Evolutionary conservation across 2,888 invertebrate genomes (phyloP).

Genomic region (Morpho achilles): DNA sequence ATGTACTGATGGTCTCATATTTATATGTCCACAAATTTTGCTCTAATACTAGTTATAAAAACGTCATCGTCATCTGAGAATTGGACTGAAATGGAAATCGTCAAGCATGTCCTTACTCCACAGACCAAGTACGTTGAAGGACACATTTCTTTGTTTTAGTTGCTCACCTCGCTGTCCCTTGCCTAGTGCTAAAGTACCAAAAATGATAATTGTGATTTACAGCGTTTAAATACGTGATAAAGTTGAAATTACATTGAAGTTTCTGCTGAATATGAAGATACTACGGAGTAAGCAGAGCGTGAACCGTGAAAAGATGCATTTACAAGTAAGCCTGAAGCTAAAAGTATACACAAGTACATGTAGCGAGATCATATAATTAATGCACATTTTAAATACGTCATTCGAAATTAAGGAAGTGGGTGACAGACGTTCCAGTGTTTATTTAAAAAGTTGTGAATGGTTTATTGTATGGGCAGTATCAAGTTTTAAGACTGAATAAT

Average conservation of each 20-base stretch:
- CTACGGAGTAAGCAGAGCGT: constrained; percentile 62
- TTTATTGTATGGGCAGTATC: constrained; percentile 9
- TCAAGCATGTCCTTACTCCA: constrained; percentile 55
- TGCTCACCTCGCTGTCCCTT: constrained; percentile 57
- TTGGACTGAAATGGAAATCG: constrained; percentile 63
- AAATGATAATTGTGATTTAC: constrained; percentile 18
- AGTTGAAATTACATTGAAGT: constrained; percentile 36
- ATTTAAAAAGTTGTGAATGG: constrained; percentile 5
- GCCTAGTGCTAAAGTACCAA: constrained; percentile 11
- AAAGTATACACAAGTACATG: constrained; percentile 5
- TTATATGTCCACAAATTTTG: background rate
- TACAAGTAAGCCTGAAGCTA: constrained; percentile 23
- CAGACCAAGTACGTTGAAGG: constrained; percentile 59
- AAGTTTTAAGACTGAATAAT: constrained; percentile 38
- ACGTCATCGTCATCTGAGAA: constrained; percentile 39
- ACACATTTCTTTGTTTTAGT: constrained; percentile 64
- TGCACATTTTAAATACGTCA: background rate
- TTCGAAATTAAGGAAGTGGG: background rate
- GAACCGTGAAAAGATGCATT: constrained; percentile 56
- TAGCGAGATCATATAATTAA: background rate
- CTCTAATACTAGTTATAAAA: constrained; percentile 25
- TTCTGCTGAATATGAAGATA: constrained; percentile 49
- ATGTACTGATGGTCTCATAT: background rate
- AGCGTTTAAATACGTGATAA: constrained; percentile 30
- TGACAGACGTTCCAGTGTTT: background rate